Percentiles rank a stretch among this genome's conserved stretches.
These are phyloP conservation scores for Vespertilio murinus DNA, from an alignment of 2,797 vertebrate genomes.

Conservation along the genomic window DNA sequence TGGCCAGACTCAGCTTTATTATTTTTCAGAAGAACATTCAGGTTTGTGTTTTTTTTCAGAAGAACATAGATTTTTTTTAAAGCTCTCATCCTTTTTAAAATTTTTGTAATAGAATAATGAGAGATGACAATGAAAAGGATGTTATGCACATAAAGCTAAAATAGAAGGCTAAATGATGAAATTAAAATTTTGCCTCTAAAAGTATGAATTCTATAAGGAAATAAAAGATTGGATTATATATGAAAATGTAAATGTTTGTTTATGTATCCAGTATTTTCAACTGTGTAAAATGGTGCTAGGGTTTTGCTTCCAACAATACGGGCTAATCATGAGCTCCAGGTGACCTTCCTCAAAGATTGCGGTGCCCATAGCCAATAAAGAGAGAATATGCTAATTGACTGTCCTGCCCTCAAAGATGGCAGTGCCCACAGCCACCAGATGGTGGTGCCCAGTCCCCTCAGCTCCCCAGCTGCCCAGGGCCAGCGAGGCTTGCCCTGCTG, in stretches of 20 bases:
- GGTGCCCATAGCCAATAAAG: too few species aligned
- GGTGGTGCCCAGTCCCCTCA: too few species aligned
- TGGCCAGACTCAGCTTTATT: background rate
- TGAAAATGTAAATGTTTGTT: background rate
- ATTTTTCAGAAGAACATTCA: background rate
- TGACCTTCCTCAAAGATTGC: background rate
- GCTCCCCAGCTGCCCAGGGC: too few species aligned
- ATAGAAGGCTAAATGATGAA: background rate
- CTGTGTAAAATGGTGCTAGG: background rate
- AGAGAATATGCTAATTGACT: too few species aligned
- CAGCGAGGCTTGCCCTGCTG: too few species aligned
- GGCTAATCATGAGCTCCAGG: background rate
- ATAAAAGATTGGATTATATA: background rate
- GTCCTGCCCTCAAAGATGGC: too few species aligned
- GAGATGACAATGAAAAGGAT: background rate
- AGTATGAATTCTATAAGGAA: background rate
- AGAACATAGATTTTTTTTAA: background rate
- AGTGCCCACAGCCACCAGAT: too few species aligned
- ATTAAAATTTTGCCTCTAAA: background rate
- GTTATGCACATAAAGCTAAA: background rate
- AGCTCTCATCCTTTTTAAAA: background rate
- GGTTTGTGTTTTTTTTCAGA: too few species aligned
- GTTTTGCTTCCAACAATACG: background rate
- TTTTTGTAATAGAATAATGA: background rate
- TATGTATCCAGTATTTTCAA: background rate